These are phyloP conservation scores for Forpus xanthops DNA, from an alignment of 2,797 vertebrate genomes.

Conservation along the genomic window DNA sequence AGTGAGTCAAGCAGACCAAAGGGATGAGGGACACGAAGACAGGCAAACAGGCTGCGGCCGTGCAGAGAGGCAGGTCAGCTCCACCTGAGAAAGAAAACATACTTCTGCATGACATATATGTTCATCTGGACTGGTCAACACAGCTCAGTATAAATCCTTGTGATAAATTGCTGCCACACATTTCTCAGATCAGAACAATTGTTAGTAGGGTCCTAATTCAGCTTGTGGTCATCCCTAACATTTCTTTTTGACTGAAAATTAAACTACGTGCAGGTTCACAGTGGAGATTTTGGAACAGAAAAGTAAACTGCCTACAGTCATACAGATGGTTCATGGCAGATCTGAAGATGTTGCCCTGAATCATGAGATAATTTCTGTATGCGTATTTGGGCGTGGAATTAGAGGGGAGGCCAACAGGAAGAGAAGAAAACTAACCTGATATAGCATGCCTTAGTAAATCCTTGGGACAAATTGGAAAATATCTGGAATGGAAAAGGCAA, in stretches of 20 bases:
- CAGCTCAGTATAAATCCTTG: not conserved
- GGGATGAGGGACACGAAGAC: fast-evolving
- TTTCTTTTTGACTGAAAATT: not conserved
- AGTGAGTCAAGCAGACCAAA: not conserved
- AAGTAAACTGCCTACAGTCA: not conserved
- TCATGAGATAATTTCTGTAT: not conserved
- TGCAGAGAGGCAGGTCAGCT: not conserved
- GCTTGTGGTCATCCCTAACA: not conserved
- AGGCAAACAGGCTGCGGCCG: not conserved
- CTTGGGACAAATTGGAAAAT: not conserved
- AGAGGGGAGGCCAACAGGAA: not conserved
- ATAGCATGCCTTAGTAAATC: not conserved
- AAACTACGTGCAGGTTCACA: not conserved
- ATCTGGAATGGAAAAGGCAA: not conserved
- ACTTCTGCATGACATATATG: not conserved
- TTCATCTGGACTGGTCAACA: not conserved
- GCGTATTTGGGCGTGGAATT: not conserved
- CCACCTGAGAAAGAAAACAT: not conserved
- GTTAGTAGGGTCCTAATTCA: not conserved
- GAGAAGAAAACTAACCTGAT: not conserved
- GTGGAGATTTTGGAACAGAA: not conserved
- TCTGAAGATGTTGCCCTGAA: not conserved
- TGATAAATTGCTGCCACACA: not conserved
- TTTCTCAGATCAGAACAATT: not conserved
- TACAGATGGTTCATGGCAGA: not conserved